Percentiles rank a stretch among this genome's conserved stretches.
Conservation (phyloP, 1,140 invertebrate species). For the Heliothis virescens region DNA sequence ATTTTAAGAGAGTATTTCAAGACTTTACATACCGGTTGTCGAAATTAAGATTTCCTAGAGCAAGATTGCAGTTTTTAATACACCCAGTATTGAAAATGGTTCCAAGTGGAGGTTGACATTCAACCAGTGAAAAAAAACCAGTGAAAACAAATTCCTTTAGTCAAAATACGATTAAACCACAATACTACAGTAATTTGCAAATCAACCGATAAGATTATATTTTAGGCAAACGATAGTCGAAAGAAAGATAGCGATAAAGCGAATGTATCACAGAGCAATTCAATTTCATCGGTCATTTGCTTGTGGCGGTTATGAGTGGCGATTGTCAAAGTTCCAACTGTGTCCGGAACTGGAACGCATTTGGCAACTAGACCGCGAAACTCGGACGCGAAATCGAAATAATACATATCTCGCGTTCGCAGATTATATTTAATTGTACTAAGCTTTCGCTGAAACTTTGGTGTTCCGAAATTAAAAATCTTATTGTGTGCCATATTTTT, state of each 20-base stretch:
- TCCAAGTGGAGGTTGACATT: too few relatives aligned
- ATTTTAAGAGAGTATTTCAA: too few relatives aligned
- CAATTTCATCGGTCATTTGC: slow-evolving; percentile 47
- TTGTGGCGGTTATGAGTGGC: slow-evolving; percentile 34
- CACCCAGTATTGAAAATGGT: too few relatives aligned
- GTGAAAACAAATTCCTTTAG: too few relatives aligned
- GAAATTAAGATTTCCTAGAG: too few relatives aligned
- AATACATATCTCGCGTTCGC: slow-evolving; percentile 24
- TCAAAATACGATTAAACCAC: too few relatives aligned
- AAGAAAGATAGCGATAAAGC: slow-evolving; percentile 13
- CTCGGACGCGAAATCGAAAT: slow-evolving; percentile 35
- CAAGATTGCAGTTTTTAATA: too few relatives aligned
- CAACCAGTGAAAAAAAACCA: too few relatives aligned
- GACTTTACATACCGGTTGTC: too few relatives aligned
- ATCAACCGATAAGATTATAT: too few relatives aligned
- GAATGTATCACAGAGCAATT: slow-evolving; percentile 33
- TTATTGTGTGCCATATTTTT: too few relatives aligned
- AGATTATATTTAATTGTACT: slow-evolving; percentile 38
- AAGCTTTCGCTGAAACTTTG: not conserved
- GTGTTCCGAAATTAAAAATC: not conserved
- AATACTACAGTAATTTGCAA: too few relatives aligned
- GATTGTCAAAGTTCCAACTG: slow-evolving; percentile 49
- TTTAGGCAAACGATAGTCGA: not conserved
- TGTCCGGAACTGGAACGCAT: slow-evolving; percentile 31
- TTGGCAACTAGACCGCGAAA: slow-evolving; percentile 50